Base-by-base conservation (phyloP, 2,797 vertebrate species). In the Amazona finschi region DNA sequence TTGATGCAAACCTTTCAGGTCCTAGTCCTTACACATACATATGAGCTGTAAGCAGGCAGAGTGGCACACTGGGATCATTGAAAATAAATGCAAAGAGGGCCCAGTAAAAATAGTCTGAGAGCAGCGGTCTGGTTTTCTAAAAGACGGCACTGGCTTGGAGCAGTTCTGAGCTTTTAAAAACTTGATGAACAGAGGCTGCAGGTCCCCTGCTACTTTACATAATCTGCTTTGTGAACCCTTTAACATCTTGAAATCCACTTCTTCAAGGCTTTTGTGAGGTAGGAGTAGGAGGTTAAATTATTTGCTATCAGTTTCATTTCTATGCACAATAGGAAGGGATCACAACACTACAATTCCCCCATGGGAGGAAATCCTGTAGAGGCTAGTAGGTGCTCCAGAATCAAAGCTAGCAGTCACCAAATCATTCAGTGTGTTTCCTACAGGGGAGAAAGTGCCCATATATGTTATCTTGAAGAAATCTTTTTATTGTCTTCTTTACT, bases 231-330 rank as follows among this genome's bases (percentile, higher is more conserved):
- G 30, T 72, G 73, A 89, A 31, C 2, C 43, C 73, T 44, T 79
- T 30, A 60, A 12, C 72, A 70, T 61, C 36, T 70, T 53, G 15
- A 87, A 94, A 94, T 79, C 25, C 66, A 73, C 36, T 79, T 50
- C 36, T 78, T 74, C 9, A 3, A 87, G 39, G 43, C 25, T 80
- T 89, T 77, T 85, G 52, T 71, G 39, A 85, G 52, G 65, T 11
- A 66, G 31, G 60, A 81, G n/a, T 61, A 87, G 55, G 75, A 85
- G 33, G 52, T 79, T 77, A 80, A 93, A 95, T 89, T 80, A 85
- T 84, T 71, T 7, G 2, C 71, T 60, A 87, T 67, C 24, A 62
- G 65, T 66, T 94, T 86, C 12, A 86, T 84, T 88, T 88, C 53
- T 53, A 22, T 13, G 58, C 62, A 81, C 38, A 79, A 58, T 1